Evolutionary conservation across 2,888 invertebrate species (phyloP), one percentile per base, ranked within the genome.

Genomic region (Philonicus albiceps): DNA sequence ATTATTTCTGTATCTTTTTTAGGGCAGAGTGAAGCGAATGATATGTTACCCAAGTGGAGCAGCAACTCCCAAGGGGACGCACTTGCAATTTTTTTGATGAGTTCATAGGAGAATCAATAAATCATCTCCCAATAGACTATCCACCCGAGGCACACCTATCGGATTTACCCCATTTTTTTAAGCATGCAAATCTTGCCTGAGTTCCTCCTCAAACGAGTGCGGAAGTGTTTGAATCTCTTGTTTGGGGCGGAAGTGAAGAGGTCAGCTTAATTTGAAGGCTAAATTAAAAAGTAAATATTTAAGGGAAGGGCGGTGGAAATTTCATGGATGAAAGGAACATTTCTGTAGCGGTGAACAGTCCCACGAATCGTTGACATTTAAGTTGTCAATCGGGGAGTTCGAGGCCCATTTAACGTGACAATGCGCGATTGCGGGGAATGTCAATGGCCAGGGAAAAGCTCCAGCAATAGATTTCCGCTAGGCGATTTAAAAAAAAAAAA

Each of bases 341-440:
- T 27, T 27, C n/a, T 11, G 19, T 22, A 27, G 43, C 37, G 37
- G 11, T 37, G 8, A 37, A 8, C 37, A 37, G 37, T n/a, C 22
- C 43, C 3, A 85, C 49, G 37, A 75, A 31, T 78, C 30, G 81
- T 30, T 86, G 73, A 72, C 64, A 86, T 43, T 83, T 86, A n/a
- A 73, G 37, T 75, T 86, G 83, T 86, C 74, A 83, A 43, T 83
- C 64, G 72, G 73, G 43, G 80, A 81, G 34, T 73, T 86, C 55
- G 80, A 22, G 16, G 19, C 72, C 43, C 27, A 53, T 49, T 43
- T 73, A 84, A 85, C 84, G 31, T 84, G 84, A 84, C 84, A 84
- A 73, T 84, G 84, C 84, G 84, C 84, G 75, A 85, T 75, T 75
- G 53, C 85, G n/a, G 72, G 72, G 55, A 73, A 75, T 75, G 78